Conservation (phyloP, 1,140 invertebrate genomes). For the Drosophila nigrodunni region DNA sequence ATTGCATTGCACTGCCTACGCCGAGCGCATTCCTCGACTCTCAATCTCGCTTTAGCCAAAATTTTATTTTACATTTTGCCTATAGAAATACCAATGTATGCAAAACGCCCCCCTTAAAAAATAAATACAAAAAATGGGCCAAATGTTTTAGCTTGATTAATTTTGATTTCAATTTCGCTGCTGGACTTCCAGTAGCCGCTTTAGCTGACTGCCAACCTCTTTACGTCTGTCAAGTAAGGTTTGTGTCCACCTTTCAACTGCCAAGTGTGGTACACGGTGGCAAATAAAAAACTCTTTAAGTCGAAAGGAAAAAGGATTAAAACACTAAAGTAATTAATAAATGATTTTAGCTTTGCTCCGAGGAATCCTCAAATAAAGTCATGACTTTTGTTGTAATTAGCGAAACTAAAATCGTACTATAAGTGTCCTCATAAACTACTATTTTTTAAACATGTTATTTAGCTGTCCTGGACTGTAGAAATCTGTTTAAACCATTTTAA, state of each 20-base stretch:
- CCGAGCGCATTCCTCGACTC: conserved; percentile 62
- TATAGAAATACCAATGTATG: conserved; percentile 54
- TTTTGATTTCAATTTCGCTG: conserved; percentile 76
- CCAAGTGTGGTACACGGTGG: neutral
- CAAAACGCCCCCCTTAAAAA: conserved; percentile 52
- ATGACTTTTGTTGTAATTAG: no score
- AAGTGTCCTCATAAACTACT: no score
- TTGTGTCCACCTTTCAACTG: conserved; percentile 20
- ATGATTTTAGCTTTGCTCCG: no score
- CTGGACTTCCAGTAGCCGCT: conserved; percentile 58
- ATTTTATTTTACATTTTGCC: conserved; percentile 16
- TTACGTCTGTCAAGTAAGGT: conserved; percentile 53
- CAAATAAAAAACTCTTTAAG: neutral
- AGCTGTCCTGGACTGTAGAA: no score
- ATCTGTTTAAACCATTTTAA: no score
- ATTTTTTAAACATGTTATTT: no score
- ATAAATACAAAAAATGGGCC: neutral
- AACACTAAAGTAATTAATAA: no score
- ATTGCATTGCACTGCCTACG: conserved; percentile 62
- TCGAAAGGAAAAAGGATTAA: neutral
- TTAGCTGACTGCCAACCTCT: conserved; percentile 43
- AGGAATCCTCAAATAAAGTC: no score
- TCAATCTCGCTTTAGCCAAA: conserved; percentile 23
- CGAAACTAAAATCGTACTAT: no score
- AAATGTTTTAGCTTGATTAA: conserved; percentile 63